Evolutionary conservation across 2,888 invertebrate genomes (phyloP), one percentile per base, ranked within the genome.

Genomic region (Mycalesis mineus): DNA sequence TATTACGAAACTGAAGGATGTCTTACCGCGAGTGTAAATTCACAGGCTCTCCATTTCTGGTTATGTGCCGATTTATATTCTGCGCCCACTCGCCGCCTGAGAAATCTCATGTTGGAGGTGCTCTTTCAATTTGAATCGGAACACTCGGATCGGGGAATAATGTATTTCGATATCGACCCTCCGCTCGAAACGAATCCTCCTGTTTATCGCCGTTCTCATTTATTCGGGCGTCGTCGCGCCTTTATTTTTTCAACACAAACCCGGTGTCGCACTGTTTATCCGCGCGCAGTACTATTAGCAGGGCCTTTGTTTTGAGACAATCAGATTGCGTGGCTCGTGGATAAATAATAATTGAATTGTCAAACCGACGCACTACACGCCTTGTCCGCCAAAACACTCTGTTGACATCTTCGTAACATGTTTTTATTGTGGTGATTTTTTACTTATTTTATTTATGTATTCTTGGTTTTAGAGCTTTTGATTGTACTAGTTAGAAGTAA

Each of bases 111-210:
- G 89, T 88, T 84, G 85, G 83, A 86, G 88, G 88, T 88, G 89
- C 89, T 89, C 89, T 89, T 89, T 89, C 89, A 88, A 89, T 89
- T 89, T 89, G 88, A 89, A 89, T 88, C 88, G 88, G 88, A 88
- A 88, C 88, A 87, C 87, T 88, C 84, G 84, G 86, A 86, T 88
- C 88, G 88, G 86, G 83, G 86, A 87, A 88, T 89, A 89, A 89
- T 88, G 88, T 88, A 89, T 89, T 87, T 88, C 84, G 88, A 82
- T 88, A 89, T 88, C 87, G 88, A 88, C 88, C 88, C 87, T 84
- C 83, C 78, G 81, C 73, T 80, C 74, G 75, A 78, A 80, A 80
- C 84, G 87, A 84, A 88, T 89, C 88, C 85, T 87, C 83, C 85
- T 87, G 88, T 88, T 88, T 89, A 88, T 89, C 88, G 88, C 80